Evolutionary conservation across 1,140 invertebrate species (phyloP).

Genomic region (Leguminivora glycinivorella): DNA sequence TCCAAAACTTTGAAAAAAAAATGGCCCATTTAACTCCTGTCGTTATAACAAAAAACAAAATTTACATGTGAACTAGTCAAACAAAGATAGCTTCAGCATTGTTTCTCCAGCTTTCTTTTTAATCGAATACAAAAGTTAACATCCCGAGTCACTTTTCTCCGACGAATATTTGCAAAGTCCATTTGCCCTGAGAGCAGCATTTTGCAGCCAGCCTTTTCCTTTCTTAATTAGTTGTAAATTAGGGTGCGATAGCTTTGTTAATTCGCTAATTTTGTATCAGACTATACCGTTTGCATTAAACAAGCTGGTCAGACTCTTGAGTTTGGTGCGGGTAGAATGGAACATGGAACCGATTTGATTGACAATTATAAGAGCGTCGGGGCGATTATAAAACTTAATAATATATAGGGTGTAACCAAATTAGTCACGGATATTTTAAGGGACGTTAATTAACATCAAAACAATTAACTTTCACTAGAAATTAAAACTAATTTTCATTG

Average conservation of each 20-base stretch:
- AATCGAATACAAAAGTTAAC: slow-evolving; percentile 74
- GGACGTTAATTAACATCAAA: too few species aligned
- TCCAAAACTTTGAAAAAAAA: too few species aligned
- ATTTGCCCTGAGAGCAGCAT: slow-evolving; percentile 66
- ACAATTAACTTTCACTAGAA: too few species aligned
- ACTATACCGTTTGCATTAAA: slow-evolving; percentile 27
- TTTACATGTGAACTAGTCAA: not conserved
- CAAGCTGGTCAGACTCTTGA: slow-evolving; percentile 30
- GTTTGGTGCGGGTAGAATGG: too few species aligned
- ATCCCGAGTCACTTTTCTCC: slow-evolving; percentile 58
- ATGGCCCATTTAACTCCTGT: too few species aligned
- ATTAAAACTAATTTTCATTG: too few species aligned
- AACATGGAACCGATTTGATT: not conserved
- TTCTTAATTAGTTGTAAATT: slow-evolving; percentile 74
- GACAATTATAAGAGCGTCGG: too few species aligned
- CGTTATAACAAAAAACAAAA: not conserved
- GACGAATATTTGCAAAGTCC: slow-evolving; percentile 65
- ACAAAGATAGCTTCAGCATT: slow-evolving; percentile 38
- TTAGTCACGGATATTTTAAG: too few species aligned
- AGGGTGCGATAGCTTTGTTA: slow-evolving; percentile 66
- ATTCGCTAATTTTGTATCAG: slow-evolving; percentile 52
- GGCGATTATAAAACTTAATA: too few species aligned
- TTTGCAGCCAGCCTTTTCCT: slow-evolving; percentile 63
- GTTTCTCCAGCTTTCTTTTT: slow-evolving; percentile 68
- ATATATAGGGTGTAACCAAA: too few species aligned